phyloP scores from a whole-genome alignment of 2,797 vertebrate species.

The Miichthys miiuy region DNA sequence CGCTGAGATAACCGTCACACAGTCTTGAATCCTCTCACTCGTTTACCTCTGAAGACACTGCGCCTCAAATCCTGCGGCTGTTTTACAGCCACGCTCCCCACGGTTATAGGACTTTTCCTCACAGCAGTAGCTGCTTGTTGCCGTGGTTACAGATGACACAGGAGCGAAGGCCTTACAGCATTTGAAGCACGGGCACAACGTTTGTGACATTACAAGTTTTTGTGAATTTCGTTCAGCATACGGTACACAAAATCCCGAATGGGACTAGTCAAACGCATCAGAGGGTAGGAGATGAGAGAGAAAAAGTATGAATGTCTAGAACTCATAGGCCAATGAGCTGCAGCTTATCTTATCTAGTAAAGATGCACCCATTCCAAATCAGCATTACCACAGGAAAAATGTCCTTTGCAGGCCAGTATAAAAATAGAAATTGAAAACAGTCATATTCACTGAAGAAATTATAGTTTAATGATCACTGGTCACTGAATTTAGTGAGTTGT shows the following conservation, averaged over 20 bases:
- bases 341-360: background rate
- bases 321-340: background rate
- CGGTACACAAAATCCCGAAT: slow-evolving; percentile 6
- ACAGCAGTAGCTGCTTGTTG: slow-evolving; percentile 44
- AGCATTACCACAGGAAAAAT: background rate
- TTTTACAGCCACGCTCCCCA: slow-evolving; percentile 17
- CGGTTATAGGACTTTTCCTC: slow-evolving; percentile 33
- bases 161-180: slow-evolving; percentile 28
- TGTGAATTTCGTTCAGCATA: slow-evolving; percentile 14
- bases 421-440: background rate
- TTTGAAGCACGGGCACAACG: slow-evolving; percentile 12
- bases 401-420: background rate
- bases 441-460: background rate
- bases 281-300: background rate
- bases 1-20: background rate
- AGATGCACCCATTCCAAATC: background rate
- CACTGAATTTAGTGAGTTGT: background rate
- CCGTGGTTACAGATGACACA: slow-evolving; percentile 51
- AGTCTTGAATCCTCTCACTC: background rate
- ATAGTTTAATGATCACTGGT: background rate
- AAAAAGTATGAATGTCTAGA: background rate
- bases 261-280: background rate
- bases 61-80: background rate
- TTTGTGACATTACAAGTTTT: slow-evolving; percentile 20
- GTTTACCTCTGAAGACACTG: slow-evolving; percentile 4